Evolutionary conservation across 2,888 invertebrate species (phyloP).

Genomic region (Actias luna): DNA sequence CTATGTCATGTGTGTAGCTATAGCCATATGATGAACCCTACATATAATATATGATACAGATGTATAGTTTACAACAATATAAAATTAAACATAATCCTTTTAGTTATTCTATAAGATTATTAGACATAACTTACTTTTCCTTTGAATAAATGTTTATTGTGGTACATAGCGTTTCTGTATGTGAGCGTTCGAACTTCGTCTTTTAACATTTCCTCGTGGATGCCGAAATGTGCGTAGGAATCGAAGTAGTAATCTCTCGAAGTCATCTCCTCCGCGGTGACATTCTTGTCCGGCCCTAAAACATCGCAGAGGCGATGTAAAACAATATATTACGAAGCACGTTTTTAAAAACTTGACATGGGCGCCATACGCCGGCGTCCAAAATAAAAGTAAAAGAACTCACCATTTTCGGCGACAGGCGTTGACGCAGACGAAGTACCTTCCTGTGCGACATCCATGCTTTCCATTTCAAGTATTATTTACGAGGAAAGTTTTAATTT

Average conservation of each 20-base stretch:
- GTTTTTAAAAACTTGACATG: constrained; percentile 58
- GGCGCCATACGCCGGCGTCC: constrained; percentile 23
- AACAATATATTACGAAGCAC: constrained; percentile 47
- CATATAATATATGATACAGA: too few species aligned
- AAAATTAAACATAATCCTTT: too few species aligned
- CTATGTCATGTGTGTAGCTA: too few species aligned
- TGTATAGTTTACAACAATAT: too few species aligned
- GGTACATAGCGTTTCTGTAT: constrained; percentile 99
- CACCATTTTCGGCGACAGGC: constrained; percentile 73
- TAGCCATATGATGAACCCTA: too few species aligned
- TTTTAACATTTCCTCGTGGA: constrained; percentile 99
- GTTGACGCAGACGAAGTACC: constrained; percentile 67
- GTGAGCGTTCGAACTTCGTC: constrained; percentile 99
- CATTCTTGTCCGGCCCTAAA: constrained; percentile 75
- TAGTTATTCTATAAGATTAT: neutral
- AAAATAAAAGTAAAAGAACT: constrained; percentile 36
- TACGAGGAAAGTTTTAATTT: constrained; percentile 46
- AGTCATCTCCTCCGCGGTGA: constrained; percentile 97
- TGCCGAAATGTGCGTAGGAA: constrained; percentile 99
- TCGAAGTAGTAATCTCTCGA: constrained; percentile 99
- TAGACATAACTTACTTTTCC: constrained; percentile 82
- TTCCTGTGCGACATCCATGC: constrained; percentile 77
- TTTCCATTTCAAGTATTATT: constrained; percentile 62
- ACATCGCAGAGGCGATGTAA: constrained; percentile 30
- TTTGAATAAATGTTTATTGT: constrained; percentile 98